Percentiles rank a stretch among this genome's conserved stretches.
These are phyloP conservation scores for Dryobota labecula DNA, from an alignment of 2,888 invertebrate species.

Conservation along the genomic window DNA sequence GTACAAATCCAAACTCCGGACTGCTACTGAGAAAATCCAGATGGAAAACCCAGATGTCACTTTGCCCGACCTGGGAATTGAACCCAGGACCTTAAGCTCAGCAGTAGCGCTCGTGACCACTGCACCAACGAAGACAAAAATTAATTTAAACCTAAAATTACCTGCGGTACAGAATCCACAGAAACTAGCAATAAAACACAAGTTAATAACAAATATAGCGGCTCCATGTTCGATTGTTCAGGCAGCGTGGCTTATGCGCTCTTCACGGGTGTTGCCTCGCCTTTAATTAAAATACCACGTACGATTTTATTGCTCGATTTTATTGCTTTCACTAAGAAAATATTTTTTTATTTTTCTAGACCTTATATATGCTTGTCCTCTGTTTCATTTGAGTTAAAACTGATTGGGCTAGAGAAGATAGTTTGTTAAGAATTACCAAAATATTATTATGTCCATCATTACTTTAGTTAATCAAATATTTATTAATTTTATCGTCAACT, in stretches of 20 bases:
- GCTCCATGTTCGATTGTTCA: constrained; percentile 43
- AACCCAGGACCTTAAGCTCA: not conserved
- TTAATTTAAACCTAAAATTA: constrained; percentile 51
- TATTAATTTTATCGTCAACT: not conserved
- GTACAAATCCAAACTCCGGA: not conserved
- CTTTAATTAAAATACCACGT: constrained; percentile 60
- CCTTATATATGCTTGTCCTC: not conserved
- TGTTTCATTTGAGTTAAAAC: not conserved
- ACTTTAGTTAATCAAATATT: not conserved
- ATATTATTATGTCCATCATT: not conserved
- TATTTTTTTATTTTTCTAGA: not conserved
- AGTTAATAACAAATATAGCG: constrained; percentile 68
- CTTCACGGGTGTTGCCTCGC: constrained; percentile 53
- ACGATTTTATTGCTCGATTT: constrained; percentile 46
- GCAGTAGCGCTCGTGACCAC: not conserved
- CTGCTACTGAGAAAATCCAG: not conserved
- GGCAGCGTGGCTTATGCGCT: constrained; percentile 27
- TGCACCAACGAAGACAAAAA: not conserved
- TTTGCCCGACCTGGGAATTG: not conserved
- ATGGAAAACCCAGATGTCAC: not conserved
- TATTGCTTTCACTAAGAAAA: constrained; percentile 39
- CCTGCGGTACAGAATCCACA: constrained; percentile 74
- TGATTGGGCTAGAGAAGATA: not conserved
- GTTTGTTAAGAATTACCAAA: not conserved
- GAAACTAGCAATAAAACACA: constrained; percentile 65